phyloP scores from a whole-genome alignment of 2,797 vertebrate species.

The Peromyscus nudipes region DNA sequence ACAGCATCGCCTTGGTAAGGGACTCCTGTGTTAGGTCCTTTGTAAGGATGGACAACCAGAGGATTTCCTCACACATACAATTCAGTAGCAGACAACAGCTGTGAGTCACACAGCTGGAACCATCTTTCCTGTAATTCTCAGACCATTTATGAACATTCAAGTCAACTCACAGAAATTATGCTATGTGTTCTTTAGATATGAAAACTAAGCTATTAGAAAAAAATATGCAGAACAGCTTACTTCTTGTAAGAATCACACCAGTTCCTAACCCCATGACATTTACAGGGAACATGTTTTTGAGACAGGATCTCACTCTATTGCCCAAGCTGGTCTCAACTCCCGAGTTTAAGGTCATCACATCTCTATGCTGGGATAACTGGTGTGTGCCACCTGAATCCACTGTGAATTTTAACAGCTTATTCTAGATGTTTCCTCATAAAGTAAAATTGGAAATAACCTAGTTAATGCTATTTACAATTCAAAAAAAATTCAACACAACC shows the following conservation, averaged over 20 bases:
- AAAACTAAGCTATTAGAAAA: conserved; percentile 16
- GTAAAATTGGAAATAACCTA: conserved; percentile 62
- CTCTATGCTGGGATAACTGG: not conserved
- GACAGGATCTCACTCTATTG: not conserved
- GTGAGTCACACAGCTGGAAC: not conserved
- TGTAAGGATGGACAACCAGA: not conserved
- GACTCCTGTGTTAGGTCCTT: not conserved
- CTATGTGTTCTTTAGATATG: conserved; percentile 19
- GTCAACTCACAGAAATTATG: conserved; percentile 1
- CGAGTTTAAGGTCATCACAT: not conserved
- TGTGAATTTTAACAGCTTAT: conserved; percentile 52
- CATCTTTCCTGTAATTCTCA: not conserved
- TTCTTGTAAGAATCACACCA: not conserved
- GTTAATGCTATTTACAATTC: conserved; percentile 50
- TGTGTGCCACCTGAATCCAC: not conserved
- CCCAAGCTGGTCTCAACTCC: not conserved
- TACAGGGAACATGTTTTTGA: not conserved
- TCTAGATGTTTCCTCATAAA: conserved; percentile 35
- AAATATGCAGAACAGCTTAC: conserved; percentile 14
- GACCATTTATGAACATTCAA: not conserved
- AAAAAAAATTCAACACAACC: conserved; percentile 31
- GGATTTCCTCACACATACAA: not conserved
- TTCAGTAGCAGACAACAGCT: not conserved
- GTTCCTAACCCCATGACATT: conserved; percentile 45
- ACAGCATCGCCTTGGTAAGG: not conserved